Conservation (phyloP, 2,888 invertebrate species). For the Bellardia pandia region DNA sequence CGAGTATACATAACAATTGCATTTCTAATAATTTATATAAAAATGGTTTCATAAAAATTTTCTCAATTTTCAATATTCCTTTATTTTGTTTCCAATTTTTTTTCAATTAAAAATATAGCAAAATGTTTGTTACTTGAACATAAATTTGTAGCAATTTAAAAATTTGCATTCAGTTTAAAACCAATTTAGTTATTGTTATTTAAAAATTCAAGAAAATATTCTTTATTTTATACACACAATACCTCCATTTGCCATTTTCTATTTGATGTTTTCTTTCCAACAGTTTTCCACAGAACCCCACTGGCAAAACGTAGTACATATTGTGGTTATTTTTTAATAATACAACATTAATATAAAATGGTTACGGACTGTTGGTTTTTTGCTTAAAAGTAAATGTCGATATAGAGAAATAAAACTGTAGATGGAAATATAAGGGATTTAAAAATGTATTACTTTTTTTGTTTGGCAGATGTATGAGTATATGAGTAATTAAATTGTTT, state of each 20-base stretch:
- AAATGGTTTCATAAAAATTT: too few species aligned
- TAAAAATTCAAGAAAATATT: constrained; percentile 8
- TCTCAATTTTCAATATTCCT: neutral
- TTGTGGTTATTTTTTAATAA: constrained; percentile 34
- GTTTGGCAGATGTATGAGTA: neutral
- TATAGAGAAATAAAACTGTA: neutral
- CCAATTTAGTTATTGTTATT: constrained; percentile 22
- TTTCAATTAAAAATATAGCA: neutral
- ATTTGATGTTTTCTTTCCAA: neutral
- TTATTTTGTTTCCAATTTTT: neutral
- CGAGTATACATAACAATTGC: too few species aligned
- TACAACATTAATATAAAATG: constrained; percentile 28
- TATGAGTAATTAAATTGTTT: neutral
- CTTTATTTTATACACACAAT: neutral
- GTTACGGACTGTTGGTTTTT: neutral
- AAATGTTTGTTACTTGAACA: neutral
- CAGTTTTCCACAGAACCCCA: constrained; percentile 3
- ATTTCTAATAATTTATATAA: too few species aligned
- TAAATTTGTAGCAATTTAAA: constrained; percentile 7
- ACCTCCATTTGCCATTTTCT: neutral
- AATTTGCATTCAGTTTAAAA: constrained; percentile 20
- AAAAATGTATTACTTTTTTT: neutral
- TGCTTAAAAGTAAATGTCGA: neutral
- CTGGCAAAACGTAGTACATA: neutral
- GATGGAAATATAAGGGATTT: neutral